These are phyloP conservation scores for Oxyura jamaicensis DNA, from an alignment of 2,113 vertebrate species.

Conservation along the genomic window DNA sequence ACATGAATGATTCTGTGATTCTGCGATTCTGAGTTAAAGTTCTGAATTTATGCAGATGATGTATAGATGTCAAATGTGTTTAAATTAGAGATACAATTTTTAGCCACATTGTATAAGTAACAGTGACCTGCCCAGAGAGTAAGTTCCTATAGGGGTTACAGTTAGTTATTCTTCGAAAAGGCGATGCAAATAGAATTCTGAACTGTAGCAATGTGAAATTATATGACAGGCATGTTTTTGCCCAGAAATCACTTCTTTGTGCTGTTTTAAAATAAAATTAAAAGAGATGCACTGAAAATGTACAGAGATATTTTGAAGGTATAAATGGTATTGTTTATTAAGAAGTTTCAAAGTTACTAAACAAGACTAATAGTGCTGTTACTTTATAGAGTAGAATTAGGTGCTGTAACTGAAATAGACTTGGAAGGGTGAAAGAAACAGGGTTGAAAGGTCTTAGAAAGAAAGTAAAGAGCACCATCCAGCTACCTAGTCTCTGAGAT, in stretches of 20 bases:
- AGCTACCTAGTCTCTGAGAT: background rate
- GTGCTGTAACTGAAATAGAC: background rate
- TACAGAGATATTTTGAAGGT: background rate
- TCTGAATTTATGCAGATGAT: background rate
- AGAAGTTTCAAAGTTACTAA: background rate
- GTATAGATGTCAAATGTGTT: background rate
- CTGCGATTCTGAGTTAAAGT: background rate
- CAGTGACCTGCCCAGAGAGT: background rate
- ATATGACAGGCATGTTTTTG: background rate
- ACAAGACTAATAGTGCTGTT: background rate
- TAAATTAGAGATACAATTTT: background rate
- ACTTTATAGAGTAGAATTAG: background rate
- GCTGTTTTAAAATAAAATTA: background rate
- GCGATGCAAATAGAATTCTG: background rate
- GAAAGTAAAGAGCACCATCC: background rate
- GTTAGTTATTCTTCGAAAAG: background rate
- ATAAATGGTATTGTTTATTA: background rate
- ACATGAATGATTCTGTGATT: too few species aligned
- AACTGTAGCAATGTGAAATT: background rate
- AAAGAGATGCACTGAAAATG: background rate
- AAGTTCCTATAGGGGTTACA: background rate
- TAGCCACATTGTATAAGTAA: background rate
- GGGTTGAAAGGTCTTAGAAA: background rate
- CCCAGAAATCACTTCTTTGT: background rate
- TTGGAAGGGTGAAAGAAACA: background rate